These are phyloP conservation scores for Dicentrarchus labrax DNA, from an alignment of 2,113 vertebrate species.

Conservation along the genomic window DNA sequence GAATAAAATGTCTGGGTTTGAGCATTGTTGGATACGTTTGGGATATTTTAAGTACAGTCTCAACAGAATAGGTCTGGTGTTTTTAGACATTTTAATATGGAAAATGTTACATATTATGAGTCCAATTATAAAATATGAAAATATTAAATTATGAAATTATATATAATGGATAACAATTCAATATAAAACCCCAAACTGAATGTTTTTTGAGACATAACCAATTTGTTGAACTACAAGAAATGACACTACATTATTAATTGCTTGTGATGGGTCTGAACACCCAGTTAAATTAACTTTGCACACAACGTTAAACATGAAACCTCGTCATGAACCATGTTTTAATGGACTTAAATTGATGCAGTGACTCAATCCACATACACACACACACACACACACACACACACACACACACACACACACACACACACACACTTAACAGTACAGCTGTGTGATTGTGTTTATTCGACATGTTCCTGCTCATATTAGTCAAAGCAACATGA, in stretches of 20 bases:
- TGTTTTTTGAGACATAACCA: not conserved
- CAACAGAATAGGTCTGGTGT: too few species aligned
- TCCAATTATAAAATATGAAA: too few species aligned
- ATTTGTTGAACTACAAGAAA: not conserved
- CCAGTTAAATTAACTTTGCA: not conserved
- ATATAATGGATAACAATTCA: conserved; percentile 4
- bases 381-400: not conserved
- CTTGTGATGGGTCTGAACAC: not conserved
- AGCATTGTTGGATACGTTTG: too few species aligned
- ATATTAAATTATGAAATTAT: too few species aligned
- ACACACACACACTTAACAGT: not conserved
- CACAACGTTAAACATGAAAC: not conserved
- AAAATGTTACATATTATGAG: too few species aligned
- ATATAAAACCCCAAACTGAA: not conserved
- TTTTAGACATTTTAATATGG: too few species aligned
- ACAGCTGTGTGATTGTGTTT: not conserved
- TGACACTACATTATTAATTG: not conserved
- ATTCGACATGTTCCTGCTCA: not conserved
- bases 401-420: too few species aligned
- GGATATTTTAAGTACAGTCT: too few species aligned
- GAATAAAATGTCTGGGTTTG: too few species aligned
- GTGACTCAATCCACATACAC: not conserved
- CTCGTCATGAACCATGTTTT: not conserved
- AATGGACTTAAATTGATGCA: not conserved
- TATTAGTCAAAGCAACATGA: conserved; percentile 20